Conservation (phyloP, 2,888 invertebrate genomes). For the Psylliodes chrysocephalus region DNA sequence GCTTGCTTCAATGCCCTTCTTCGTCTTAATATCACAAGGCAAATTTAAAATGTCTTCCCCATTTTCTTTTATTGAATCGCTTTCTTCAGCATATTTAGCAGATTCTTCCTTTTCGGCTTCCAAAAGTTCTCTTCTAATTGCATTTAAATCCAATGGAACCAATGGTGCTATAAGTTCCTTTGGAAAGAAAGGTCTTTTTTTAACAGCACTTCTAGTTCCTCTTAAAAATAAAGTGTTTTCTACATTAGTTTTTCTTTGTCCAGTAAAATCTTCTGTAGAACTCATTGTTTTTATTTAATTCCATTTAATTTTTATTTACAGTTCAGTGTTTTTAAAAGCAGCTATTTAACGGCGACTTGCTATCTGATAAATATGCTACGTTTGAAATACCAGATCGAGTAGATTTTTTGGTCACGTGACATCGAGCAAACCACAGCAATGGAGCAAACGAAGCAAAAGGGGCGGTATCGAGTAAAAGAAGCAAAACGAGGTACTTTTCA, state of each 20-base stretch:
- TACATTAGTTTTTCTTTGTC: constrained; percentile 21
- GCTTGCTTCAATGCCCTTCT: too few relatives aligned
- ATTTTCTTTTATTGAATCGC: background rate
- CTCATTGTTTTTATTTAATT: constrained; percentile 30
- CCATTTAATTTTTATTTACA: too few relatives aligned
- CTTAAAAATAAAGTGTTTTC: constrained; percentile 12
- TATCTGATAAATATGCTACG: too few relatives aligned
- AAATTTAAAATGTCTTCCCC: background rate
- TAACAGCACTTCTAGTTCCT: constrained; percentile 29
- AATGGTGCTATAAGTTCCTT: constrained; percentile 28
- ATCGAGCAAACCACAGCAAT: too few relatives aligned
- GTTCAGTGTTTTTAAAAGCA: too few relatives aligned
- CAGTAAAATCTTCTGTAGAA: constrained; percentile 30
- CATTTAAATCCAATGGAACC: constrained; percentile 35
- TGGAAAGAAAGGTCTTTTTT: constrained; percentile 17
- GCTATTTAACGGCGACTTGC: too few relatives aligned
- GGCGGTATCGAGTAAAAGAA: too few relatives aligned
- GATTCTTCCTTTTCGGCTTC: constrained; percentile 13
- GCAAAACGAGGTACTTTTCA: too few relatives aligned
- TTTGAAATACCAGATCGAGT: too few relatives aligned
- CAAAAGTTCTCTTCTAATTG: constrained; percentile 35
- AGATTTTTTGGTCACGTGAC: too few relatives aligned
- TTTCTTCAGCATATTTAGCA: background rate
- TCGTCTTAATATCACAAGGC: background rate
- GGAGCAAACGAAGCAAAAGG: too few relatives aligned